Conservation (phyloP, 2,888 invertebrate species). For the Philereme vetulata region DNA sequence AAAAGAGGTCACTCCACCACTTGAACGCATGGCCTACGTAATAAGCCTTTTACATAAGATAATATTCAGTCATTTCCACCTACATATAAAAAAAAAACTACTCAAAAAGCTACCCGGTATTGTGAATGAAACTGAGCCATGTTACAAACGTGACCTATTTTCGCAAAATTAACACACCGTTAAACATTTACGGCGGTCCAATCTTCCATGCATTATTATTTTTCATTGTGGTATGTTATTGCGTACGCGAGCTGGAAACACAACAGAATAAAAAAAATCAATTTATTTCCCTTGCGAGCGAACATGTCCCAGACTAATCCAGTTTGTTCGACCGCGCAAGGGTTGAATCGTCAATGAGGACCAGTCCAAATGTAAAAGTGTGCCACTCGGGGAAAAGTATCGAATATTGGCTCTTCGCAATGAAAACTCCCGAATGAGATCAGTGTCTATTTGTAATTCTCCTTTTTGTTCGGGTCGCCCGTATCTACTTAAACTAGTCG, state of each 20-base stretch:
- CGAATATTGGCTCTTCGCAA: slow-evolving; percentile 70
- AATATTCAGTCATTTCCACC: too few species aligned
- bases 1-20: too few species aligned
- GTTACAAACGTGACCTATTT: slow-evolving; percentile 44
- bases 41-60: too few species aligned
- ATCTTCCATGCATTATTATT: slow-evolving; percentile 67
- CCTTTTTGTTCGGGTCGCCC: slow-evolving; percentile 47
- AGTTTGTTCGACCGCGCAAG: slow-evolving; percentile 81
- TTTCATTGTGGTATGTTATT: slow-evolving; percentile 74
- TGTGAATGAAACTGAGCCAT: slow-evolving; percentile 35
- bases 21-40: too few species aligned
- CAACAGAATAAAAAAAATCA: slow-evolving; percentile 75
- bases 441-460: slow-evolving; percentile 64
- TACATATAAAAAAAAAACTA: too few species aligned
- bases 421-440: slow-evolving; percentile 65
- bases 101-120: slow-evolving; percentile 27
- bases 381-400: slow-evolving; percentile 69
- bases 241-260: slow-evolving; percentile 67
- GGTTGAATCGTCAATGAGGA: slow-evolving; percentile 82
- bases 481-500: slow-evolving; percentile 36
- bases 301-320: slow-evolving; percentile 80
- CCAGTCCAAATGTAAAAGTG: slow-evolving; percentile 76
- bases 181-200: slow-evolving; percentile 58
- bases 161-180: slow-evolving; percentile 42
- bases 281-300: slow-evolving; percentile 80